Evolutionary conservation across 30 jellyfish, hydroid and myxozoan species (phyloP).

Genomic region (Aurelia sp.): DNA sequence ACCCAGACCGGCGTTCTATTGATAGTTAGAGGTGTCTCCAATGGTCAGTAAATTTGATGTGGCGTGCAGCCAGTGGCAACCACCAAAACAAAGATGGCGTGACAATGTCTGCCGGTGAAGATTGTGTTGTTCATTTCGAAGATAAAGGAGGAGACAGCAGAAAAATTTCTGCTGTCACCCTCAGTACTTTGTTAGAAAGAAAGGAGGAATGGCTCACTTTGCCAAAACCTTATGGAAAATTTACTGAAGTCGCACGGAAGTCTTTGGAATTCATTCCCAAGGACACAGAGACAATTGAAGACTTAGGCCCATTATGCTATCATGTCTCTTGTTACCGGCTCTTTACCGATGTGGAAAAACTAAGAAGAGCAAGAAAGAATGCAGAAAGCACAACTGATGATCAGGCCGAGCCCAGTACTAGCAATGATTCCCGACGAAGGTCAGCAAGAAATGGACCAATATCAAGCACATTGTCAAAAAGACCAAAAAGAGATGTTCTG

Average conservation of each 20-base stretch:
- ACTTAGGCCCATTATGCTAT: background rate
- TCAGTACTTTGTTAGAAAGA: background rate
- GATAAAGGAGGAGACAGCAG: conserved; percentile 16
- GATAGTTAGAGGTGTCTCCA: background rate
- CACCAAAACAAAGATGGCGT: conserved; percentile 13
- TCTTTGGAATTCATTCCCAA: conserved; percentile 20
- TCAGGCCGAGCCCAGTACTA: conserved; percentile 24
- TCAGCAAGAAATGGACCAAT: conserved; percentile 34
- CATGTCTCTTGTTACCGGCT: conserved; percentile 38
- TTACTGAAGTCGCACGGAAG: conserved; percentile 11
- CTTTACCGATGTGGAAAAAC: conserved; percentile 29
- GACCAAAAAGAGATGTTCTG: conserved; percentile 30
- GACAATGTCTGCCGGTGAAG: background rate
- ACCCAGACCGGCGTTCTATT: conserved; percentile 7
- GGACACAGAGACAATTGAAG: background rate
- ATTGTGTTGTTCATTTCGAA: conserved; percentile 8
- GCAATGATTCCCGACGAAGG: conserved; percentile 8
- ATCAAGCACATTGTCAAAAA: background rate
- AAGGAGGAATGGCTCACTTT: conserved; percentile 43
- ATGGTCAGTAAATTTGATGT: conserved; percentile 14
- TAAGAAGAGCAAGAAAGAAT: conserved; percentile 22
- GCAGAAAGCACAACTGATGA: conserved; percentile 11
- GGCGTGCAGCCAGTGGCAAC: conserved; percentile 5
- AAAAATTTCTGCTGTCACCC: conserved; percentile 10
- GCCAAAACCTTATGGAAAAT: conserved; percentile 4